Percentiles rank a stretch among this genome's conserved stretches.
Conservation (phyloP, 2,113 vertebrate species). For the Larimichthys crocea region DNA sequence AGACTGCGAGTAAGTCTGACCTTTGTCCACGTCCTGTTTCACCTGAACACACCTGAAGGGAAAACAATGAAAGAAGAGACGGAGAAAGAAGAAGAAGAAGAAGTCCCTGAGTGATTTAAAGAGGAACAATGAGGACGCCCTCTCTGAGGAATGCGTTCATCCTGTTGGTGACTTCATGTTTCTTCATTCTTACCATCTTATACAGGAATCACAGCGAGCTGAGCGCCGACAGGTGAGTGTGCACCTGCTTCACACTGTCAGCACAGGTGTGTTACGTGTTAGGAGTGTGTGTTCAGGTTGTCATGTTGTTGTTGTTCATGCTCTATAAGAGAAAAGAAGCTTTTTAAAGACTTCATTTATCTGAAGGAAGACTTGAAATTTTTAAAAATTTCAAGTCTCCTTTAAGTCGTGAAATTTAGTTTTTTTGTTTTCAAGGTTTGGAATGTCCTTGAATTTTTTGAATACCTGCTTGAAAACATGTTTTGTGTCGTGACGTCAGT, state of each 20-base stretch:
- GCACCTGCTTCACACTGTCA: no score
- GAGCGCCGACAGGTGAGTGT: background rate
- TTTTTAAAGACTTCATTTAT: no score
- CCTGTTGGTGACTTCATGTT: background rate
- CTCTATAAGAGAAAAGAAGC: no score
- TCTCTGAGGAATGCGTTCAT: background rate
- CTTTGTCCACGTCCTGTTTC: background rate
- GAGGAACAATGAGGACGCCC: background rate
- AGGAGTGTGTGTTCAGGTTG: no score
- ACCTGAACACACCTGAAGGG: background rate
- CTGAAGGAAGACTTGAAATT: no score
- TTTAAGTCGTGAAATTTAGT: no score
- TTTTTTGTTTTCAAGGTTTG: no score
- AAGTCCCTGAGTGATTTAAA: background rate
- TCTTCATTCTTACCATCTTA: background rate
- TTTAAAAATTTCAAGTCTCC: no score
- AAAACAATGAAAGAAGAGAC: background rate
- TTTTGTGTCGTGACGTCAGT: constrained; percentile 1
- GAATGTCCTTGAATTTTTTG: no score
- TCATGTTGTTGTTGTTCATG: no score
- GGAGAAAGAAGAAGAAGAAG: background rate
- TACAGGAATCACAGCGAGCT: background rate
- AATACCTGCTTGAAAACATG: background rate
- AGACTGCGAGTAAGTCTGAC: no score
- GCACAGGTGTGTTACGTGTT: no score